Percentiles rank a stretch among this genome's conserved stretches.
Evolutionary conservation across 2,113 vertebrate genomes (phyloP).

Genomic region (Chaenogobius annularis): DNA sequence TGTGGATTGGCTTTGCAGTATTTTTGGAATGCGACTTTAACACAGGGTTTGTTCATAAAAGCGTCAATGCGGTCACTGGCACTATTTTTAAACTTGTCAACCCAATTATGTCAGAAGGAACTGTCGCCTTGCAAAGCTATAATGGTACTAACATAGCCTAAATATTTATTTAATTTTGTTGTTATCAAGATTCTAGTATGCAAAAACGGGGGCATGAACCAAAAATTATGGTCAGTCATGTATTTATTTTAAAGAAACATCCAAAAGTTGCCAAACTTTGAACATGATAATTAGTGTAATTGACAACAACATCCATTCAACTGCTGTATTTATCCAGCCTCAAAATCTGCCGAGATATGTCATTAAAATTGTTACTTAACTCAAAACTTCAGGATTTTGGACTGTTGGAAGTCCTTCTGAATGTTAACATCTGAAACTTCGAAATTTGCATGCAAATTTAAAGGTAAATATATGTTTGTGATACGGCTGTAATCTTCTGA

Average conservation of each 20-base stretch:
- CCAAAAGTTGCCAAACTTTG: not conserved
- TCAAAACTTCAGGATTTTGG: too few relatives aligned
- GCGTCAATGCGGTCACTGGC: not conserved
- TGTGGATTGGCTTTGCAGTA: constrained; percentile 7
- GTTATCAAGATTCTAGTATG: not conserved
- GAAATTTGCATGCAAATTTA: too few relatives aligned
- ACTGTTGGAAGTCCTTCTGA: too few relatives aligned
- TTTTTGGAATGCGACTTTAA: constrained; percentile 38
- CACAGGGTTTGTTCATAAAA: constrained; percentile 14
- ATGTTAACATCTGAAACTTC: not conserved
- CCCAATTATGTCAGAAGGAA: not conserved
- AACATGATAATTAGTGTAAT: not conserved
- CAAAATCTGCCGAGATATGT: not conserved
- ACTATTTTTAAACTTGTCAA: constrained; percentile 7
- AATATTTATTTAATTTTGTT: not conserved
- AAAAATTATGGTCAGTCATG: too few relatives aligned
- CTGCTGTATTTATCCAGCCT: not conserved
- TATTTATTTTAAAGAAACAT: not conserved
- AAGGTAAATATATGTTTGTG: too few relatives aligned
- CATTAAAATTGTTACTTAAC: too few relatives aligned
- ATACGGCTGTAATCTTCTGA: too few relatives aligned
- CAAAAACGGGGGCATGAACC: not conserved
- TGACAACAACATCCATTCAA: not conserved
- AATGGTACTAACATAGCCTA: not conserved
- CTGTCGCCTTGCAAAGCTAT: not conserved